Base-by-base conservation (phyloP, 2,888 invertebrate species). In the Meandrusa payeni region DNA sequence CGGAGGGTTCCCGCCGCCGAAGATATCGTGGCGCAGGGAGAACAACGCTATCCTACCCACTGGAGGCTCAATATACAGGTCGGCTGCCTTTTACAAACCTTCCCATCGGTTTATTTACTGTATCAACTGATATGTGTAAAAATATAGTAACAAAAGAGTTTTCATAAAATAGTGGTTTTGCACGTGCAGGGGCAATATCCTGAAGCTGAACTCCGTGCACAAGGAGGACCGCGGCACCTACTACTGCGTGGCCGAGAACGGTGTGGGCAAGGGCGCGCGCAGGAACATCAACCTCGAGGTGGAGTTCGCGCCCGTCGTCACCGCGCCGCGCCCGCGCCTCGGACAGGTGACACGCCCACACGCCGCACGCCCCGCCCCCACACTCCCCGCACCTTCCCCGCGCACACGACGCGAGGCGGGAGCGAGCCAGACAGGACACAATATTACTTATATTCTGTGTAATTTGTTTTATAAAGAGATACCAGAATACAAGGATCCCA, bases 141-240 rank as follows among this genome's bases (percentile, higher is more conserved):
- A n/a, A n/a, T n/a, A n/a, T n/a, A n/a, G n/a, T n/a, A n/a, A n/a
- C n/a, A n/a, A n/a, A n/a, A n/a, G n/a, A n/a, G n/a, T n/a, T n/a
- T n/a, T n/a, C n/a, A n/a, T n/a, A n/a, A n/a, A n/a, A n/a, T n/a
- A n/a, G n/a, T n/a, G n/a, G n/a, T n/a, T n/a, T n/a, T n/a, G n/a
- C n/a, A 63, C 11, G 42, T 57, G 0, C 78, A 93, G 95, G 48
- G 97, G 97, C 6, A 95, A 95, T 63, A 89, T 92, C 10, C 73
- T 97, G 47, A 94, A 94, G 67, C 94, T 97, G 45, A 82, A 92
- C 2, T 78, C 91, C 0, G 93, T 96, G 0, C 92, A 92, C 52
- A 97, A 97, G 68, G 96, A 96, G 64, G 96, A 97, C 71, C 90
- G 97, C 32, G 97, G 97, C 6, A 97, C 97, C 0, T 97, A 97